Evolutionary conservation across 2,888 invertebrate genomes (phyloP), one percentile per base, ranked within the genome.

Genomic region (Chalcis sispes): DNA sequence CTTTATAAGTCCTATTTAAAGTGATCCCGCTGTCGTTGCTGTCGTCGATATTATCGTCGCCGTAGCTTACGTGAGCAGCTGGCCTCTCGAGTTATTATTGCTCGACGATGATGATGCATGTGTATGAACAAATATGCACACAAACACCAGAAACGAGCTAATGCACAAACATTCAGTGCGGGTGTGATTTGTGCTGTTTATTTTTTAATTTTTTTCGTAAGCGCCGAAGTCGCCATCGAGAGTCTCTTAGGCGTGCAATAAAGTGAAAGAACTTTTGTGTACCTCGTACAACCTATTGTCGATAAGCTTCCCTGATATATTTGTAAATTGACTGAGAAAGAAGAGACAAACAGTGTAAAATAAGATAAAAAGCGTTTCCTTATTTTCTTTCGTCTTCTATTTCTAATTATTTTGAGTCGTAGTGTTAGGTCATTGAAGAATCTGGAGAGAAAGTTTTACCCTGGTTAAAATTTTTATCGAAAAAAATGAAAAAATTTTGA

Each of bases 1-100:
- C 91, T 96, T 70, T 96, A 93, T 89, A 94, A 93, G 88, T 92
- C 93, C 82, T 95, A 95, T 90, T 93, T 96, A 87, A 96, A 95
- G 93, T 96, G 93, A 95, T 93, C 90, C 42, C 52, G 42, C 50
- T 64, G 46, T 40, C 29, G 40, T 25, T 27, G 25, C 29, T 23
- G 20, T 32, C 65, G 52, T 48, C 52, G 65, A 29, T 36, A 29
- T 50, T 62, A 52, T 74, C 69, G 50, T 42, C 61, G 73, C 32
- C 50, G 64, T n/a, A 70, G 50, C 15, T 15, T 66, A 54, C 58
- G 46, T 36, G 71, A 61, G 58, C 40, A 42, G 27, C 13, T 54
- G 48, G 20, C n/a, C 36, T 54, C 42, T 62, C 62, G 48, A 50
- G 48, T 50, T 48, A 61, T 32, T 15, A 61, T 52, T 46, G 42